Evolutionary conservation across 2,113 vertebrate genomes (phyloP).

Genomic region (Dicaeum eximium): DNA sequence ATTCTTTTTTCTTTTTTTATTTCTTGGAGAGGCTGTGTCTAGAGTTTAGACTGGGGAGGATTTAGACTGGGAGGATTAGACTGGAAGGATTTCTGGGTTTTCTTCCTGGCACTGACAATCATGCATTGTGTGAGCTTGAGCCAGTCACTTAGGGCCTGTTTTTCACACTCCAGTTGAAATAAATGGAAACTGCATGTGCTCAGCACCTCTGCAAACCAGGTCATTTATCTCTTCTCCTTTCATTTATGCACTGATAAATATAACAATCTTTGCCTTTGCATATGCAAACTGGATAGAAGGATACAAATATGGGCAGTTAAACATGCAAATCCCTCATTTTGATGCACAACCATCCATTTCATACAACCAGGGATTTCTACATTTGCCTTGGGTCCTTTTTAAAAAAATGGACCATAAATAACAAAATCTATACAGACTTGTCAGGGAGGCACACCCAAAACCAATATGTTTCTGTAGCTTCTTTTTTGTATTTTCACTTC

Average conservation of each 20-base stretch:
- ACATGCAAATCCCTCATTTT: conserved; percentile 22
- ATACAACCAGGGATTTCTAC: not conserved
- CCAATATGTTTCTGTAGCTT: not conserved
- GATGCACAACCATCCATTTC: not conserved
- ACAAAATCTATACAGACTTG: not conserved
- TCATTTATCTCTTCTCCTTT: conserved; percentile 36
- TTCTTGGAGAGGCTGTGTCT: not conserved
- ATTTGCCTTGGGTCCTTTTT: not conserved
- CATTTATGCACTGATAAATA: conserved; percentile 42
- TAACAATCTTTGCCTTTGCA: not conserved
- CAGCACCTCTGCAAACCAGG: conserved; percentile 49
- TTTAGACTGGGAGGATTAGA: conserved; percentile 41
- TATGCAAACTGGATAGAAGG: not conserved
- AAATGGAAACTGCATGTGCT: conserved; percentile 39
- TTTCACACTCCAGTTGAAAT: conserved; percentile 58
- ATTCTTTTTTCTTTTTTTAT: not conserved
- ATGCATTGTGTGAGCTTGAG: conserved; percentile 36
- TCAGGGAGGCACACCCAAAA: not conserved
- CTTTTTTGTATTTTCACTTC: not conserved
- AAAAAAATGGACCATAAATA: not conserved
- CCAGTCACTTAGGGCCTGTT: conserved; percentile 43
- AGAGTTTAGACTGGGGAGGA: not conserved
- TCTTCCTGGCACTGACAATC: conserved; percentile 42
- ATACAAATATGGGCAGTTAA: conserved; percentile 16
- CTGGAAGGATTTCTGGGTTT: conserved; percentile 38